Conservation (phyloP, 2,888 invertebrate genomes). For the Argyresthia goedartella region DNA sequence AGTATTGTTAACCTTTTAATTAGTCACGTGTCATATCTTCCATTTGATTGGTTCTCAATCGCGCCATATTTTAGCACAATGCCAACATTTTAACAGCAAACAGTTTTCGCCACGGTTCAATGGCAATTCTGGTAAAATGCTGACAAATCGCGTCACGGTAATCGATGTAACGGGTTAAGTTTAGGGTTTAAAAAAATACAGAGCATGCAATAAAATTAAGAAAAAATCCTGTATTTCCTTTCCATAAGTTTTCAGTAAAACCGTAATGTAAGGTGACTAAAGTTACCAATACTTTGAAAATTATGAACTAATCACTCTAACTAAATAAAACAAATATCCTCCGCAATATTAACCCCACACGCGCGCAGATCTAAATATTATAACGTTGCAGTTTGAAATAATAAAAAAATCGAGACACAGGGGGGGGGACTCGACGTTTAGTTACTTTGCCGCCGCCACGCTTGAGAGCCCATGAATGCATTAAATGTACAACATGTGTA, state of each 20-base stretch:
- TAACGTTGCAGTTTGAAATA: slow-evolving; percentile 53
- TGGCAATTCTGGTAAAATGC: slow-evolving; percentile 19
- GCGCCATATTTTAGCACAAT: background rate
- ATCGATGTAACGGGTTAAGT: background rate
- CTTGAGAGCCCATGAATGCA: slow-evolving; percentile 65
- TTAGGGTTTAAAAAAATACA: slow-evolving; percentile 13
- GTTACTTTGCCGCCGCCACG: slow-evolving; percentile 63
- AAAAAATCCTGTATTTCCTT: too few species aligned
- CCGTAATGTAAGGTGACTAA: background rate
- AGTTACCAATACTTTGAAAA: slow-evolving; percentile 8
- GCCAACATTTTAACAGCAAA: slow-evolving; percentile 10
- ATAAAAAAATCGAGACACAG: slow-evolving; percentile 41
- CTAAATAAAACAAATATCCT: background rate
- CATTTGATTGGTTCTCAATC: slow-evolving; percentile 15
- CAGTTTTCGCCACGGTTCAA: slow-evolving; percentile 20
- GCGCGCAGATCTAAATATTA: slow-evolving; percentile 35
- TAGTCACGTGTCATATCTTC: slow-evolving; percentile 11
- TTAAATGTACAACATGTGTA: slow-evolving; percentile 39
- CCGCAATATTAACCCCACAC: slow-evolving; percentile 10
- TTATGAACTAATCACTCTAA: background rate
- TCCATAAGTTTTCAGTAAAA: too few species aligned
- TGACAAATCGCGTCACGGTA: slow-evolving; percentile 26
- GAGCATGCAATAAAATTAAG: background rate
- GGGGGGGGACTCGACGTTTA: slow-evolving; percentile 33
- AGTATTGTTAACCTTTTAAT: slow-evolving; percentile 7